These are phyloP conservation scores for Bagarius yarrelli DNA, from an alignment of 2,113 vertebrate genomes.

Conservation along the genomic window DNA sequence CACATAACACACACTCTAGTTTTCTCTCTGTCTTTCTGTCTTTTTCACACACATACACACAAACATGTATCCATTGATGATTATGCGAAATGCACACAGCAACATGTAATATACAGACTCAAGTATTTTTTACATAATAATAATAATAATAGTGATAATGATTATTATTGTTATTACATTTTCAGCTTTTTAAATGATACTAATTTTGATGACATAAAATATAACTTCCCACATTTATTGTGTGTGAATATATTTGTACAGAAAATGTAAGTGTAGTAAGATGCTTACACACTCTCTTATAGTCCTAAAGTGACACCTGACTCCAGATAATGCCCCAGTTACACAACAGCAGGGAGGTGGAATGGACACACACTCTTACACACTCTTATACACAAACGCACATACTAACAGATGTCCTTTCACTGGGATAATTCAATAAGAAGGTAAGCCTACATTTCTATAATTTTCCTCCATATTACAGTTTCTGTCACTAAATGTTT, in stretches of 20 bases:
- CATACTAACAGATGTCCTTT: constrained; percentile 28
- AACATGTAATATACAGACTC: background rate
- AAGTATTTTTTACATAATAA: background rate
- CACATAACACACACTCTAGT: background rate
- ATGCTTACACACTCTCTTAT: constrained; percentile 43
- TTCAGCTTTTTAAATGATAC: background rate
- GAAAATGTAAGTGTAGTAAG: background rate
- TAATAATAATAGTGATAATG: background rate
- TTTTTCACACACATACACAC: background rate
- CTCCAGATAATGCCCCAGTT: constrained; percentile 75
- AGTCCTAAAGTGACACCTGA: constrained; percentile 70
- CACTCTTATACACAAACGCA: constrained; percentile 48
- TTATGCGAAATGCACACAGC: background rate
- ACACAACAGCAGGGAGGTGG: constrained; percentile 74
- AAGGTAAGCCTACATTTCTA: constrained; percentile 69
- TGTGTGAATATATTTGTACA: background rate
- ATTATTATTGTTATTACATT: background rate
- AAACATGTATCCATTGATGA: background rate
- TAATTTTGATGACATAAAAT: background rate
- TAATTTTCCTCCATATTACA: background rate
- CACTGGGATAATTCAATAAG: constrained; percentile 34
- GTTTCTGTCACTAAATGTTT: constrained; percentile 4
- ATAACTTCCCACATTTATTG: background rate
- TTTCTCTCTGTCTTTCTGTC: too few species aligned
- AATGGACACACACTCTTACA: constrained; percentile 60